These are phyloP conservation scores for Cantharis lateralis DNA, from an alignment of 2,888 invertebrate genomes.

Conservation along the genomic window DNA sequence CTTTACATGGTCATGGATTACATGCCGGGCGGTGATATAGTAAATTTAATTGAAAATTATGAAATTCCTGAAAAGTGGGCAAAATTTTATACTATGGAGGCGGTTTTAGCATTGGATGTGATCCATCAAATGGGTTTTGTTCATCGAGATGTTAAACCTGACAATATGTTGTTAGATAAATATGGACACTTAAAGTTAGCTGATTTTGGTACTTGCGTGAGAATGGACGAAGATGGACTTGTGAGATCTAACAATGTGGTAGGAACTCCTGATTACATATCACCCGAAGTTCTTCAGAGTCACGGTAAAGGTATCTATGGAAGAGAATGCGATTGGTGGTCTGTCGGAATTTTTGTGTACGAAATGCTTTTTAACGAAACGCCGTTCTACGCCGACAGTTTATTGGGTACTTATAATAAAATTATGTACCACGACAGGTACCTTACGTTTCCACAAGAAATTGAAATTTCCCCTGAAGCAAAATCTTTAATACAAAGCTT, in stretches of 20 bases:
- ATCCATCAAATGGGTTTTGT: constrained; percentile 98
- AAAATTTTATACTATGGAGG: constrained; percentile 96
- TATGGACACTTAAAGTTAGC: constrained; percentile 96
- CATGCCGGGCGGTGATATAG: constrained; percentile 99
- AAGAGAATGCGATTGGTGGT: constrained; percentile 99
- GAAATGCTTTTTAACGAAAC: constrained; percentile 99
- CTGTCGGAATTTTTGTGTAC: constrained; percentile 97
- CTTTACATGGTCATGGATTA: constrained; percentile 99
- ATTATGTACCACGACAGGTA: constrained; percentile 99
- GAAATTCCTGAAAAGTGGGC: constrained; percentile 99
- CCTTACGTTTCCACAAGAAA: constrained; percentile 92
- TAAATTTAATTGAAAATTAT: constrained; percentile 97
- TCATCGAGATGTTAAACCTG: constrained; percentile 97
- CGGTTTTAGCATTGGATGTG: constrained; percentile 95
- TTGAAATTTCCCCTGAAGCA: constrained; percentile 87
- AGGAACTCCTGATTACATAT: constrained; percentile 99
- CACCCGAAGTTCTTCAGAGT: constrained; percentile 96
- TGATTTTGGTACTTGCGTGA: constrained; percentile 99
- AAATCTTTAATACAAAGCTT: constrained; percentile 91
- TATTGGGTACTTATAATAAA: constrained; percentile 94
- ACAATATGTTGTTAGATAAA: constrained; percentile 96
- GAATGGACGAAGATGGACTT: constrained; percentile 94
- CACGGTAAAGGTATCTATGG: constrained; percentile 94
- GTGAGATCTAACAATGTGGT: constrained; percentile 97
- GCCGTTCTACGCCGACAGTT: constrained; percentile 97